Evolutionary conservation across 2,113 vertebrate species (phyloP).

Genomic region (Echinops telfairi): DNA sequence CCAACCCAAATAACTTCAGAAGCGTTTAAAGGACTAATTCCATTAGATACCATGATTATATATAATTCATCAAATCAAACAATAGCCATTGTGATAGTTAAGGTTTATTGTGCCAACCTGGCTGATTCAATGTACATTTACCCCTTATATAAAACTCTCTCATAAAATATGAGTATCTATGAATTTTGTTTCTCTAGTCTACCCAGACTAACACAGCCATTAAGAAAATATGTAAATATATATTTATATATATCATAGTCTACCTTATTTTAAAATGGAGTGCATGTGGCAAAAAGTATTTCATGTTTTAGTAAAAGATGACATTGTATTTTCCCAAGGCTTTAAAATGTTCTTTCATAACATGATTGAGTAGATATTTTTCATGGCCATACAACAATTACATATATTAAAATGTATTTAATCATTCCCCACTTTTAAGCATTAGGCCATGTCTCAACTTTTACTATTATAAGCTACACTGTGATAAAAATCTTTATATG

Average conservation of each 20-base stretch:
- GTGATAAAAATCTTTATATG: not conserved
- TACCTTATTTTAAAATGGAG: constrained; percentile 54
- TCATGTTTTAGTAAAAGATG: not conserved
- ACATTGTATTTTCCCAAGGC: not conserved
- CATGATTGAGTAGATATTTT: not conserved
- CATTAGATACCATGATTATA: not conserved
- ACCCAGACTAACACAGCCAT: no score
- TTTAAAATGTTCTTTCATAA: constrained; percentile 57
- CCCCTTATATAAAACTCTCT: no score
- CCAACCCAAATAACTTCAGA: not conserved
- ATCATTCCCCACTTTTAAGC: not conserved
- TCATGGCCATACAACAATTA: constrained; percentile 1
- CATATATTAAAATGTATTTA: constrained; percentile 3
- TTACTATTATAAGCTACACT: constrained; percentile 21
- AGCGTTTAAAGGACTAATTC: constrained; percentile 9
- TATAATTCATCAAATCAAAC: constrained; percentile 12
- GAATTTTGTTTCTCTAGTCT: no score
- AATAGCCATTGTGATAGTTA: not conserved
- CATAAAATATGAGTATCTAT: no score
- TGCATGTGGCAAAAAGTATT: not conserved
- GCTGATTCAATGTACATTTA: no score
- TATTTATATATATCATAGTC: not conserved
- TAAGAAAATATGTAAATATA: no score
- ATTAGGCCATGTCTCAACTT: not conserved
- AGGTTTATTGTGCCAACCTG: no score